phyloP scores from a whole-genome alignment of 2,797 vertebrate genomes.

The Strix occidentalis region DNA sequence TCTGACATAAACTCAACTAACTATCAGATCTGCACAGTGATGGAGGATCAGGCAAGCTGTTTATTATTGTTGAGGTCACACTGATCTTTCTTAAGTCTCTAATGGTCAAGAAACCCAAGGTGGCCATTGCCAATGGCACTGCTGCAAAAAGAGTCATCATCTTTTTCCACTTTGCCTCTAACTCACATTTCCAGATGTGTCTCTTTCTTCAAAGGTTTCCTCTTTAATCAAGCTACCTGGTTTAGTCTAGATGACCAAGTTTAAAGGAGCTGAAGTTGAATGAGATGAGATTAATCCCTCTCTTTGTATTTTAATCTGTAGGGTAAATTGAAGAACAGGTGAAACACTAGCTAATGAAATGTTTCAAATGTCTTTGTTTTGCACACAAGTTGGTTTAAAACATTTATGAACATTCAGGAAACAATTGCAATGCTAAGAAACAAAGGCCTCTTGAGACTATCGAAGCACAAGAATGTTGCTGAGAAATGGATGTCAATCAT shows the following conservation, averaged over 20 bases:
- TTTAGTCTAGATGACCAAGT: background rate
- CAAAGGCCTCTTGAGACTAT: background rate
- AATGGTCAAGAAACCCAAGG: background rate
- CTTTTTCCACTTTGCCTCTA: background rate
- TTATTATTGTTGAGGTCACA: background rate
- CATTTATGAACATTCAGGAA: background rate
- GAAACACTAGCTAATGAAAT: background rate
- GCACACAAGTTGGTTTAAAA: background rate
- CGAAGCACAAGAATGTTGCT: background rate
- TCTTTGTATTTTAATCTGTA: background rate
- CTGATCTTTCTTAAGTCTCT: background rate
- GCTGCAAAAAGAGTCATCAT: background rate
- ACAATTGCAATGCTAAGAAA: background rate
- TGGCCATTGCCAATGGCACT: background rate
- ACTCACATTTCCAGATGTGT: background rate
- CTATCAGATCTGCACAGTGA: accelerated
- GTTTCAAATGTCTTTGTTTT: background rate
- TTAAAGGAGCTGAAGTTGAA: background rate
- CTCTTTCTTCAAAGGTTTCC: background rate
- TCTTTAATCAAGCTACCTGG: background rate
- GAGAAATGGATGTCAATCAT: background rate
- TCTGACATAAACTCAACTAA: background rate
- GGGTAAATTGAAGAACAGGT: background rate
- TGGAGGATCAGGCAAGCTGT: background rate
- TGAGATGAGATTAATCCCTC: background rate